Percentiles rank a stretch among this genome's conserved stretches.
These are phyloP conservation scores for Nesoenas mayeri DNA, from an alignment of 2,113 vertebrate species.

Conservation along the genomic window DNA sequence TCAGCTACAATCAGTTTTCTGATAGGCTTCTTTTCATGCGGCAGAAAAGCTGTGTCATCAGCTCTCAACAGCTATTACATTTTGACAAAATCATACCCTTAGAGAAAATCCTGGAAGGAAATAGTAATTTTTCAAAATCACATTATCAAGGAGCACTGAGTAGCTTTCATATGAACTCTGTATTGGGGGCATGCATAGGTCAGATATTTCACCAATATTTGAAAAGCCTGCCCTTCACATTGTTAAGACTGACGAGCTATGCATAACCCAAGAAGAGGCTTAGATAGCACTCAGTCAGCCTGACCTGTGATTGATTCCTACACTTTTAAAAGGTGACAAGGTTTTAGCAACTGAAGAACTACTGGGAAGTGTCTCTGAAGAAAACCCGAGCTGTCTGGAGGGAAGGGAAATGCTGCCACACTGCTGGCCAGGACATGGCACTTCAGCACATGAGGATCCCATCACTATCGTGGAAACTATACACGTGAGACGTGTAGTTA, in stretches of 20 bases:
- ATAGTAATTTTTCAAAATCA: background rate
- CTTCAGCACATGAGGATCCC: background rate
- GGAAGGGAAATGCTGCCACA: background rate
- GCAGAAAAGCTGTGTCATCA: background rate
- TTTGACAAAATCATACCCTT: background rate
- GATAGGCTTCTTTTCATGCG: background rate
- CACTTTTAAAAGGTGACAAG: background rate
- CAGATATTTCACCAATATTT: too few species aligned
- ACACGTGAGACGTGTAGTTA: background rate
- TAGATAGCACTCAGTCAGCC: background rate
- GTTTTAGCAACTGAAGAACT: background rate
- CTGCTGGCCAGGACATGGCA: background rate
- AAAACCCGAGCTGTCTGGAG: background rate
- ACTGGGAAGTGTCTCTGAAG: background rate
- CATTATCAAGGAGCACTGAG: background rate
- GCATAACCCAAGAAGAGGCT: too few species aligned
- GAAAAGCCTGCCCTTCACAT: too few species aligned
- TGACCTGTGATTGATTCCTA: background rate
- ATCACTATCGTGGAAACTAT: background rate
- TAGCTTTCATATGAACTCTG: background rate
- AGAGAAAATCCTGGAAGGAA: background rate
- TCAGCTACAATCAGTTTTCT: background rate
- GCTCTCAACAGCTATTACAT: background rate
- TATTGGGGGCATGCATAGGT: accelerated
- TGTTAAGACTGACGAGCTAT: too few species aligned